These are phyloP conservation scores for Brachymystax lenok DNA, from an alignment of 2,797 vertebrate species.

Conservation along the genomic window DNA sequence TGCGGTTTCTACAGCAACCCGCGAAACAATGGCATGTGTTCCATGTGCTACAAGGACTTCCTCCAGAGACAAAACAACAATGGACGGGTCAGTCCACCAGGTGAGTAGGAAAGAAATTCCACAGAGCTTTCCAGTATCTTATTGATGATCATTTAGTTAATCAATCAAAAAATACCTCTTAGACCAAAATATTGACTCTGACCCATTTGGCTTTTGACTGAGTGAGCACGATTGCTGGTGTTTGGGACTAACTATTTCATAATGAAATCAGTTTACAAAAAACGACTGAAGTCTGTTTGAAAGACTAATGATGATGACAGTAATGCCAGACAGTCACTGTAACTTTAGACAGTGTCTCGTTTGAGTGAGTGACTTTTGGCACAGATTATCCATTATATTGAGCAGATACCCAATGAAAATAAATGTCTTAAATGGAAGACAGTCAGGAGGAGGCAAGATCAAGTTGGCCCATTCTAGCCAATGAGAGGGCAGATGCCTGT, in stretches of 20 bases:
- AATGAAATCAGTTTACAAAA: neutral
- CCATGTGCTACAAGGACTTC: conserved; percentile 88
- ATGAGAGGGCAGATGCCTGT: too few species aligned
- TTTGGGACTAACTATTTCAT: neutral
- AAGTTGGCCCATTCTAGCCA: too few species aligned
- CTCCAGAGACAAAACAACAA: conserved; percentile 85
- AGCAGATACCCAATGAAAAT: too few species aligned
- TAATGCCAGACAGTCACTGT: neutral
- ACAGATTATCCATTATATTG: neutral
- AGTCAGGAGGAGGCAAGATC: too few species aligned
- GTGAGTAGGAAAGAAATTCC: conserved; percentile 65
- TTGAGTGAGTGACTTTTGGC: too few species aligned
- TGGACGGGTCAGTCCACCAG: conserved; percentile 82
- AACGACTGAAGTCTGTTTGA: neutral
- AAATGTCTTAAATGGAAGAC: too few species aligned
- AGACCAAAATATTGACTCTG: neutral
- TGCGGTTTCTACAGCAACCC: conserved; percentile 90
- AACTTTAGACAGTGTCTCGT: too few species aligned
- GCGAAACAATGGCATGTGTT: conserved; percentile 89
- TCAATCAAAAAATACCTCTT: too few species aligned
- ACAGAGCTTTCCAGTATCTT: neutral
- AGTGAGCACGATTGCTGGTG: neutral
- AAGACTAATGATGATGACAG: neutral
- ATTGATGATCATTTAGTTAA: neutral
- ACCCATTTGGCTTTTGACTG: neutral